phyloP scores from a whole-genome alignment of 2,797 vertebrate genomes.

The Oophaga sylvatica region DNA sequence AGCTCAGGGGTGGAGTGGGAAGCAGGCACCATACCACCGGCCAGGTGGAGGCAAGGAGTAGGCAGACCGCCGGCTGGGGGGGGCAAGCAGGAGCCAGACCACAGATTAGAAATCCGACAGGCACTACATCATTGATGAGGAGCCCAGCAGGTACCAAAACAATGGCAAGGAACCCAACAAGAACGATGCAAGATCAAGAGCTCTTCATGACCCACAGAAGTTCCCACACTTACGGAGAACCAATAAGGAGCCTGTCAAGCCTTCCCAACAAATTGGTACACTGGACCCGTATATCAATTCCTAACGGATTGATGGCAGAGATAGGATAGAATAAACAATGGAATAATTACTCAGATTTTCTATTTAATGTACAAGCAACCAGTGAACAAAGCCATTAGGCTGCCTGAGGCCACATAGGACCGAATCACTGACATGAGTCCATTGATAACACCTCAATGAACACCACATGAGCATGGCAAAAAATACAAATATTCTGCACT shows the following conservation, averaged over 20 bases:
- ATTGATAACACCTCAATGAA: no score
- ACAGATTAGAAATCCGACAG: not conserved
- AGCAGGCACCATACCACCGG: no score
- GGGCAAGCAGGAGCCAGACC: not conserved
- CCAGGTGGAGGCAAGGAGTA: no score
- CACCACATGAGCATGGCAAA: no score
- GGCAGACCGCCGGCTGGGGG: no score
- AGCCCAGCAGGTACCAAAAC: not conserved
- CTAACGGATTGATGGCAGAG: not conserved
- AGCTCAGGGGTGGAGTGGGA: no score
- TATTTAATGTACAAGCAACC: not conserved
- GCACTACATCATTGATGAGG: not conserved
- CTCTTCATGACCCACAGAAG: no score
- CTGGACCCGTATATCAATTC: not conserved
- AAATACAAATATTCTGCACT: not conserved
- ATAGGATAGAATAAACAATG: not conserved
- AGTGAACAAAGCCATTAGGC: no score
- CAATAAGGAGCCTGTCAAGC: not conserved
- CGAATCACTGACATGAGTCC: not conserved
- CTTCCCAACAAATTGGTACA: not conserved
- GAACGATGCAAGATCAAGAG: not conserved
- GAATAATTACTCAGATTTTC: not conserved
- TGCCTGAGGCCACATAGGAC: not conserved
- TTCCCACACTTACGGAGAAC: no score
- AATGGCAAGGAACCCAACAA: not conserved